These are phyloP conservation scores for Epizoanthus illoricatus DNA, from an alignment of 92 coral and sea anemone genomes.

Conservation along the genomic window DNA sequence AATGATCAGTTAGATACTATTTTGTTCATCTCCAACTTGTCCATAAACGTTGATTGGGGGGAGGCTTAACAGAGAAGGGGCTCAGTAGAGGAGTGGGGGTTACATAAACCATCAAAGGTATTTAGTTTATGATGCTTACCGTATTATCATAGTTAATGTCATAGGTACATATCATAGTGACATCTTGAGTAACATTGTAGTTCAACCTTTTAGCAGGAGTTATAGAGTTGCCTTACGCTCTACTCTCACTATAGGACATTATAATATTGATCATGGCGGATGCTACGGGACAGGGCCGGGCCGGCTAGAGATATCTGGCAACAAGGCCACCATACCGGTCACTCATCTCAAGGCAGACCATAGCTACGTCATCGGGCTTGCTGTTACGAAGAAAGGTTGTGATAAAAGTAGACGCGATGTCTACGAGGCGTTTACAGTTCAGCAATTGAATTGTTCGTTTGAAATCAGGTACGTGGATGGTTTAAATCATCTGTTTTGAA, in stretches of 20 bases:
- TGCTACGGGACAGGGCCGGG: conserved; percentile 72
- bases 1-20: no score
- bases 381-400: conserved; percentile 43
- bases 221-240: not conserved
- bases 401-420: conserved; percentile 8
- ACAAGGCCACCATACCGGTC: conserved; percentile 41
- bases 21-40: no score
- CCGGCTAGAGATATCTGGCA: conserved; percentile 42
- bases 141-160: no score
- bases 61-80: no score
- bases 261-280: conserved; percentile 7
- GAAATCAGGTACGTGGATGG: not conserved
- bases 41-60: no score
- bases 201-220: no score
- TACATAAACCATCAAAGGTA: no score
- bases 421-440: not conserved
- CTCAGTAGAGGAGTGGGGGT: no score
- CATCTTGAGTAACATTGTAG: no score
- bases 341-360: conserved; percentile 39
- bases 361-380: conserved; percentile 45
- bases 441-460: conserved; percentile 44
- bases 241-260: not conserved
- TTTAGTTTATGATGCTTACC: no score
- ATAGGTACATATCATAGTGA: no score
- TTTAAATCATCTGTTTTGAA: not conserved